Base-by-base conservation (phyloP, 2,888 invertebrate species). In the Mongoloraphidia duomilia region DNA sequence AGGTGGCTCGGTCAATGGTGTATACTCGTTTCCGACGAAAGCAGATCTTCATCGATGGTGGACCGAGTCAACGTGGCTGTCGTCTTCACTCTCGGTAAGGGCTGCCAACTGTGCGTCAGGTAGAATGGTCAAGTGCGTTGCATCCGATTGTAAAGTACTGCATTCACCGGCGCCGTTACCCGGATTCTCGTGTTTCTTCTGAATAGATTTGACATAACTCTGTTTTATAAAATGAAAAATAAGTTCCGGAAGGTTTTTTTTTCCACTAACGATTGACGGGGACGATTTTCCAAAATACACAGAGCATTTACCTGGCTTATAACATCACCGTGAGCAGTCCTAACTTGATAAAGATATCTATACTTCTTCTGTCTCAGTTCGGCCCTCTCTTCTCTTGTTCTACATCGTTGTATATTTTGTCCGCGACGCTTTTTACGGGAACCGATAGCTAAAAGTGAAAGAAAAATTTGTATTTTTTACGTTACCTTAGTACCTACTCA, bases 261-360 rank as follows among this genome's bases (percentile, higher is more conserved):
- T n/a, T n/a, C n/a, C n/a, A n/a, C n/a, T n/a, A n/a, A n/a, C n/a
- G 26, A 6, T 6, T 26, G 6, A 6, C 26, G 26, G 26, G 26
- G 26, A 3, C 26, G 26, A 26, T 26, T 26, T 17, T 33, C 8
- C 6, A 10, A 42, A 17, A n/a, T 12, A 11, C 9, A 14, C 12
- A 3, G 14, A n/a, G 4, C 41, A 33, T 11, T 58, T 63, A 83
- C 89, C 80, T 90, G 89, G 56, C 88, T 86, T 57, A 91, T 88
- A 54, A 91, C 88, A 68, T 91, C 91, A 11, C 91, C 91, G 59
- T 90, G 87, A 34, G 87, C 85, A 9, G 90, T 85, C 57, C 91
- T 78, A 50, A 90, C 86, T 71, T 91, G 90, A 71, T 91, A 91
- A 55, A 91, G 70, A 63, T 91, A 90, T 55, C 90, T 74, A 65